Evolutionary conservation across 2,113 vertebrate genomes (phyloP).

Genomic region (Oxyura jamaicensis): DNA sequence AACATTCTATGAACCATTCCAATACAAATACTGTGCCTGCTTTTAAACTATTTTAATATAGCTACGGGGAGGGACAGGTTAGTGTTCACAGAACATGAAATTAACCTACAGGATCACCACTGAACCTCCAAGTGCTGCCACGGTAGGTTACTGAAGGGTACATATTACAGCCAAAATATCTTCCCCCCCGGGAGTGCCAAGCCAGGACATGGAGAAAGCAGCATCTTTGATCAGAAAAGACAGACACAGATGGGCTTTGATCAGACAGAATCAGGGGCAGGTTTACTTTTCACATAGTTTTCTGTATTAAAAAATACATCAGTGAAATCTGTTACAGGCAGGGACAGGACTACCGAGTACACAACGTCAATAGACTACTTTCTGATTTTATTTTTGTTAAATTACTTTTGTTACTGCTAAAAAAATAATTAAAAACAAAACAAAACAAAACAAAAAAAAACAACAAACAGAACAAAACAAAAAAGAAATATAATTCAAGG

Average conservation of each 20-base stretch:
- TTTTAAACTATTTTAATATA: not conserved
- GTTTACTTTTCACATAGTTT: slow-evolving; percentile 77
- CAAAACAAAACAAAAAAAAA: slow-evolving; percentile 19
- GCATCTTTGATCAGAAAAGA: slow-evolving; percentile 67
- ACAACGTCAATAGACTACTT: slow-evolving; percentile 77
- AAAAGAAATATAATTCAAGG: slow-evolving; percentile 59
- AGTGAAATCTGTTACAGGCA: slow-evolving; percentile 80
- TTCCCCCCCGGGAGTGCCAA: slow-evolving; percentile 1
- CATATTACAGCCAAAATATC: not conserved
- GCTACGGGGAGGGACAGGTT: not conserved
- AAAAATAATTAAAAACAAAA: slow-evolving; percentile 66
- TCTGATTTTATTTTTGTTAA: slow-evolving; percentile 78
- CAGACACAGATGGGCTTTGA: slow-evolving; percentile 70
- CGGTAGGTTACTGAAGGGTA: slow-evolving; percentile 37
- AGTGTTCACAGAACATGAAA: slow-evolving; percentile 18
- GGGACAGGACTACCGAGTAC: slow-evolving; percentile 78
- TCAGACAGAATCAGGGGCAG: slow-evolving; percentile 74
- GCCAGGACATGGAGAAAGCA: slow-evolving; percentile 39
- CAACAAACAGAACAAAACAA: slow-evolving; percentile 26
- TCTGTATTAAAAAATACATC: slow-evolving; percentile 81
- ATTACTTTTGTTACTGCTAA: slow-evolving; percentile 76
- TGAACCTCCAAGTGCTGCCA: slow-evolving; percentile 12
- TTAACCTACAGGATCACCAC: slow-evolving; percentile 20
- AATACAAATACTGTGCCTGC: slow-evolving; percentile 27
- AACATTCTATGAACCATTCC: not conserved